phyloP scores from a whole-genome alignment of 1,140 invertebrate species.

The Heterodera schachtii region DNA sequence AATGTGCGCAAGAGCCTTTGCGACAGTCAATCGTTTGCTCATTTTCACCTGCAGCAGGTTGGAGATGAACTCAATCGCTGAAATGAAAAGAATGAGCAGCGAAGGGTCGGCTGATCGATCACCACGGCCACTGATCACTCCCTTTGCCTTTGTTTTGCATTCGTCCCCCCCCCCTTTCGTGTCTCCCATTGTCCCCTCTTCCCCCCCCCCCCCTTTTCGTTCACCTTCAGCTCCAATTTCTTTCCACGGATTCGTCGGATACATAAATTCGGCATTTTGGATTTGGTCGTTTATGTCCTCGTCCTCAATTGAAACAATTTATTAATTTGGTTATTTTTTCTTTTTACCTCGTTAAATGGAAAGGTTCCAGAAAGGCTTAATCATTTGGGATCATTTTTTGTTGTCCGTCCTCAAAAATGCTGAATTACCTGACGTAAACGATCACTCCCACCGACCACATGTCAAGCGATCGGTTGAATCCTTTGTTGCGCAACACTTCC shows the following conservation, averaged over 20 bases:
- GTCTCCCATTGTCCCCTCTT: neutral
- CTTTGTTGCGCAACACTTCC: slow-evolving; percentile 94
- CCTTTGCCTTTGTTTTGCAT: neutral
- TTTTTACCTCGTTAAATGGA: slow-evolving; percentile 84
- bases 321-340: neutral
- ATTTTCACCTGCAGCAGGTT: slow-evolving; percentile 98
- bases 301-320: slow-evolving; percentile 69
- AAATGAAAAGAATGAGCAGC: slow-evolving; percentile 59
- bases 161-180: neutral
- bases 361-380: slow-evolving; percentile 89
- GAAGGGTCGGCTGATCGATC: neutral
- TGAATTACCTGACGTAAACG: slow-evolving; percentile 77
- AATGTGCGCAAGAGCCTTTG: slow-evolving; percentile 88
- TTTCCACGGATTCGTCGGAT: slow-evolving; percentile 95
- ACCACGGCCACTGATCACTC: neutral
- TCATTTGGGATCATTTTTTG: neutral
- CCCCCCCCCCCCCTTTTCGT: slow-evolving; percentile 33
- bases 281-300: slow-evolving; percentile 99
- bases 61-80: slow-evolving; percentile 95
- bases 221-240: slow-evolving; percentile 93
- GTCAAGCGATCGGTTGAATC: slow-evolving; percentile 95
- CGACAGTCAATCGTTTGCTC: slow-evolving; percentile 90
- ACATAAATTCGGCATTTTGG: slow-evolving; percentile 99
- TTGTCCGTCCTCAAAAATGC: slow-evolving; percentile 24
- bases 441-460: slow-evolving; percentile 99